A percentile compares a stretch with the other conserved stretches of the same genome.
Evolutionary conservation across 2,797 vertebrate genomes (phyloP).

Genomic region (Enteromius afrohamiltoni): DNA sequence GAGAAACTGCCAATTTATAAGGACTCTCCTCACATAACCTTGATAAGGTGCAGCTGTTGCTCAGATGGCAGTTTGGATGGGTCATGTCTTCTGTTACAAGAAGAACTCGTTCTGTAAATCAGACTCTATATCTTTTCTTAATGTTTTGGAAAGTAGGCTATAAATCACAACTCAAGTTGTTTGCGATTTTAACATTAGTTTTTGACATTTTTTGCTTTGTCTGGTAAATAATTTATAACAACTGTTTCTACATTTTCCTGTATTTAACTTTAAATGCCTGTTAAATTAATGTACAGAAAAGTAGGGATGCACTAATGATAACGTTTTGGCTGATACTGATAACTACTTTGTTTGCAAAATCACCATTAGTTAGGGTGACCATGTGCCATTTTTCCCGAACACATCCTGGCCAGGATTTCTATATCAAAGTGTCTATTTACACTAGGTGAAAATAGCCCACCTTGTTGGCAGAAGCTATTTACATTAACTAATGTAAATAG

Average conservation of each 20-base stretch:
- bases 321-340: not conserved
- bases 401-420: no score
- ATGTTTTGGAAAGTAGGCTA: not conserved
- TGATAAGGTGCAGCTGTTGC: slow-evolving; percentile 32
- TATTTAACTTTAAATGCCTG: not conserved
- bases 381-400: no score
- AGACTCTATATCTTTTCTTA: not conserved
- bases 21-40: slow-evolving; percentile 34
- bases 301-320: not conserved
- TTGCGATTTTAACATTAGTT: not conserved
- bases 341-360: not conserved
- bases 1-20: slow-evolving; percentile 53
- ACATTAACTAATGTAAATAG: no score
- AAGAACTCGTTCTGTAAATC: slow-evolving; percentile 28
- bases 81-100: slow-evolving; percentile 13
- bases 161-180: no score
- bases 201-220: not conserved
- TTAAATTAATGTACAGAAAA: not conserved
- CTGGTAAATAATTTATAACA: not conserved
- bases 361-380: no score
- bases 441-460: no score
- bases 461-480: no score
- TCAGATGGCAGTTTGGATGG: slow-evolving; percentile 25
- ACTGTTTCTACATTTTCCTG: not conserved
- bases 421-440: no score